A percentile compares a stretch with the other conserved stretches of the same genome.
phyloP scores from a whole-genome alignment of 2,797 vertebrate species.

The Poeciliopsis paucimaculata region DNA sequence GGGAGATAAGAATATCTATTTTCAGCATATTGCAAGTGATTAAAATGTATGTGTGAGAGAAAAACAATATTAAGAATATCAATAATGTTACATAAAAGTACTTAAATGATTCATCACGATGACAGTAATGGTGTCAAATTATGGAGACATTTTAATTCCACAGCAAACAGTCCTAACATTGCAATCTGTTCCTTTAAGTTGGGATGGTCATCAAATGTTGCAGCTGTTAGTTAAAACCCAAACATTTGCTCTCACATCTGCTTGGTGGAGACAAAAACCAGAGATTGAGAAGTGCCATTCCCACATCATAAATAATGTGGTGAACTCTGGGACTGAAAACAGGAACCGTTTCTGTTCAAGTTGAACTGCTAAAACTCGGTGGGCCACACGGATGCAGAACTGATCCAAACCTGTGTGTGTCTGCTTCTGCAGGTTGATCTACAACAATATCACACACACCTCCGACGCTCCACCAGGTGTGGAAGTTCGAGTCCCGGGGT shows the following conservation, averaged over 20 bases:
- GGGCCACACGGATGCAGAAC: conserved; percentile 27
- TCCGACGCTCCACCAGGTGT: conserved; percentile 90
- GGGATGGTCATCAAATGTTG: not conserved
- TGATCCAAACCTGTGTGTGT: not conserved
- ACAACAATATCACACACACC: conserved; percentile 86
- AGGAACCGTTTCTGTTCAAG: conserved; percentile 13
- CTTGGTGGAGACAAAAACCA: not conserved
- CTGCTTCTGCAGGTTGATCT: conserved; percentile 84
- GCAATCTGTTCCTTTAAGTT: not conserved
- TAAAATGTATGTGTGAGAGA: not conserved
- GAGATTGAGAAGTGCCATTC: conserved; percentile 10
- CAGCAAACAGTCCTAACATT: not conserved
- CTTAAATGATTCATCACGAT: not conserved
- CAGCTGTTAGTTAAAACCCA: not conserved
- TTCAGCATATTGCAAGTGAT: not conserved
- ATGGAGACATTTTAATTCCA: not conserved
- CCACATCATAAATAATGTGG: not conserved
- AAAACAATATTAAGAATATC: not conserved
- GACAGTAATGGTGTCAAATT: not conserved
- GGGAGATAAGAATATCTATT: not conserved
- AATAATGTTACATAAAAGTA: not conserved
- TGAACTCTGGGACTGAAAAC: not conserved
- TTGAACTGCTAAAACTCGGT: not conserved
- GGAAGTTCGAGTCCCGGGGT: conserved; percentile 91
- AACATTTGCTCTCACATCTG: conserved; percentile 15